Conservation (phyloP, 1,140 invertebrate species). For the Eufriesea mexicana region DNA sequence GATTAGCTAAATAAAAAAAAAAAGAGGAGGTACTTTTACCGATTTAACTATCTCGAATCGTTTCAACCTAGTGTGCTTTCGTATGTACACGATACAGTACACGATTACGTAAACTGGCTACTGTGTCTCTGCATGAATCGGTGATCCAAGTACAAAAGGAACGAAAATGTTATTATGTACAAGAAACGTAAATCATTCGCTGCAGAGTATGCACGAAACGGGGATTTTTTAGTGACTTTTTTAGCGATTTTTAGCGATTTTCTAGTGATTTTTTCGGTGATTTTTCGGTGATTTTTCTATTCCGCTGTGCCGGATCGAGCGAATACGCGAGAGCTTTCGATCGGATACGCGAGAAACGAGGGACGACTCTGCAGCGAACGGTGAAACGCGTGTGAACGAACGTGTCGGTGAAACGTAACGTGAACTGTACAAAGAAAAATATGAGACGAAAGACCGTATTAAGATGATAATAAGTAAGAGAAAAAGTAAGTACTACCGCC, state of each 20-base stretch:
- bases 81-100: background rate
- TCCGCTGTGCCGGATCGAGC: too few relatives aligned
- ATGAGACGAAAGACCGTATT: conserved; percentile 49
- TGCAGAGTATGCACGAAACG: too few relatives aligned
- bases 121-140: conserved; percentile 48
- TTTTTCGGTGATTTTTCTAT: too few relatives aligned
- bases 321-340: too few relatives aligned
- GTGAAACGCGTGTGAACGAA: background rate
- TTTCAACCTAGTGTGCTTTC: background rate
- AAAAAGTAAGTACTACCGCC: conserved; percentile 82
- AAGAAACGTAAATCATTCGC: conserved; percentile 22
- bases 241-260: too few relatives aligned
- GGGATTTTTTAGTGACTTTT: too few relatives aligned
- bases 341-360: background rate
- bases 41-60: background rate
- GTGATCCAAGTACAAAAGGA: conserved; percentile 17
- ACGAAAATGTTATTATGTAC: conserved; percentile 44
- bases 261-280: too few relatives aligned
- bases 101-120: conserved; percentile 3
- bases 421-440: conserved; percentile 48
- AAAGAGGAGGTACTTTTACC: background rate
- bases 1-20: background rate
- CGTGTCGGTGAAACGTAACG: conserved; percentile 26
- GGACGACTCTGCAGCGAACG: background rate
- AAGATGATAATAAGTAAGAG: conserved; percentile 74